These are phyloP conservation scores for Drosophila mimica DNA, from an alignment of 2,888 invertebrate genomes.

Conservation along the genomic window DNA sequence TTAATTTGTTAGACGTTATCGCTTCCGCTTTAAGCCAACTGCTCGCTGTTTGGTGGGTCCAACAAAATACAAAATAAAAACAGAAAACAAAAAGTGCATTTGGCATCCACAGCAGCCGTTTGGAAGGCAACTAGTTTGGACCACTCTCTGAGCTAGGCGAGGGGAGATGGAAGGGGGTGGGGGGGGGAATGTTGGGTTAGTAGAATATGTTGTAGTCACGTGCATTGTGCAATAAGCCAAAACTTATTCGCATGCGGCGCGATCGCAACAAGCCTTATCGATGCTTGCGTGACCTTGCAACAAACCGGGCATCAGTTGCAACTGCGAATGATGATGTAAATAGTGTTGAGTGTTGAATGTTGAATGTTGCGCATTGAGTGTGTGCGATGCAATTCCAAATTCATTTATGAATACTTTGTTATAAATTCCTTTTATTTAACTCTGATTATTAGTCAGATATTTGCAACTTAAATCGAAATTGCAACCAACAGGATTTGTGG, in stretches of 20 bases:
- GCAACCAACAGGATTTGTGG: constrained; percentile 11
- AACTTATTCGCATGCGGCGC: constrained; percentile 72
- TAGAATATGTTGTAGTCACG: constrained; percentile 59
- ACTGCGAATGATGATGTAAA: constrained; percentile 6
- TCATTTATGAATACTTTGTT: not conserved
- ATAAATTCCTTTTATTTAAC: not conserved
- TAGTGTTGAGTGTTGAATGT: not conserved
- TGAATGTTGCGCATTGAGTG: not conserved
- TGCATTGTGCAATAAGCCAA: constrained; percentile 71
- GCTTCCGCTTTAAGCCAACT: constrained; percentile 67
- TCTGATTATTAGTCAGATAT: not conserved
- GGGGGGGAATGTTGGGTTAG: not conserved
- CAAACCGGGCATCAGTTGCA: constrained; percentile 3
- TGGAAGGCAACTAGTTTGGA: constrained; percentile 35
- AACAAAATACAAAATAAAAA: constrained; percentile 49
- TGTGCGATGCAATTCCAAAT: not conserved
- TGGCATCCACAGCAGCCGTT: constrained; percentile 33
- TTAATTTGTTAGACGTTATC: constrained; percentile 82
- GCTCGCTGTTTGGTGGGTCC: constrained; percentile 25
- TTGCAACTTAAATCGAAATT: not conserved
- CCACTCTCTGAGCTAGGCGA: not conserved
- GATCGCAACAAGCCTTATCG: constrained; percentile 57
- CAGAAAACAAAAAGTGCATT: constrained; percentile 52
- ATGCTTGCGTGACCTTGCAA: constrained; percentile 51
- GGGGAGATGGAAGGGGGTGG: not conserved